A percentile compares a stretch with the other conserved stretches of the same genome.
These are phyloP conservation scores for Phlogophora meticulosa DNA, from an alignment of 2,888 invertebrate species.

Conservation along the genomic window DNA sequence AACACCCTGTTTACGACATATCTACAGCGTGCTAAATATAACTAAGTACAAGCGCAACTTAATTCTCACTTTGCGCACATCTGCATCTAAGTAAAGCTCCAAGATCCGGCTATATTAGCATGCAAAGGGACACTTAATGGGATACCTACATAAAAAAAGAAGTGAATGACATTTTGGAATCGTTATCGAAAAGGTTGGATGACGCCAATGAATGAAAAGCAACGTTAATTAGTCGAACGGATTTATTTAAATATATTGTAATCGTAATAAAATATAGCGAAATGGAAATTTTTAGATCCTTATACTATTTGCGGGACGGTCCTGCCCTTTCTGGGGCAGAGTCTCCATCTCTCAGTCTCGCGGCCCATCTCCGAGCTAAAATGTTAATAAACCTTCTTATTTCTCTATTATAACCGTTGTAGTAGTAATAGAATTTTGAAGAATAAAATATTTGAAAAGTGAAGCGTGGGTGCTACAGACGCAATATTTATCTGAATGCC, in stretches of 20 bases:
- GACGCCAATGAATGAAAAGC: conserved; percentile 89
- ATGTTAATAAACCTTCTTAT: conserved; percentile 80
- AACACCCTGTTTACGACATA: conserved; percentile 31
- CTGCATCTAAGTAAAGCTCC: conserved; percentile 49
- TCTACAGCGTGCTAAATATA: conserved; percentile 55
- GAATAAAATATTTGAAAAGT: conserved; percentile 53
- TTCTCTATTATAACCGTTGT: conserved; percentile 63
- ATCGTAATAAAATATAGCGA: conserved; percentile 80
- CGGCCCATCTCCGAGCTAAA: conserved; percentile 87
- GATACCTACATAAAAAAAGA: conserved; percentile 80
- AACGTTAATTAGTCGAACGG: conserved; percentile 79
- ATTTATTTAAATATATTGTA: conserved; percentile 81
- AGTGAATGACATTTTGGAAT: conserved; percentile 88
- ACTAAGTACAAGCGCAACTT: conserved; percentile 49
- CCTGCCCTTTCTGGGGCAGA: conserved; percentile 86
- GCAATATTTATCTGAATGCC: conserved; percentile 8
- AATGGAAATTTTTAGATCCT: conserved; percentile 78
- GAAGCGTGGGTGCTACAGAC: conserved; percentile 72
- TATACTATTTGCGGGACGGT: conserved; percentile 90
- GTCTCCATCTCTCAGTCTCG: conserved; percentile 89
- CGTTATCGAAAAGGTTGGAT: conserved; percentile 72
- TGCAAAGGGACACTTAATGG: conserved; percentile 84
- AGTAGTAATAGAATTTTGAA: conserved; percentile 39
- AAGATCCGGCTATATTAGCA: conserved; percentile 77
- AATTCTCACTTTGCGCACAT: conserved; percentile 38